Evolutionary conservation across 2,113 vertebrate species (phyloP).

Genomic region (Triplophysa tibetana): DNA sequence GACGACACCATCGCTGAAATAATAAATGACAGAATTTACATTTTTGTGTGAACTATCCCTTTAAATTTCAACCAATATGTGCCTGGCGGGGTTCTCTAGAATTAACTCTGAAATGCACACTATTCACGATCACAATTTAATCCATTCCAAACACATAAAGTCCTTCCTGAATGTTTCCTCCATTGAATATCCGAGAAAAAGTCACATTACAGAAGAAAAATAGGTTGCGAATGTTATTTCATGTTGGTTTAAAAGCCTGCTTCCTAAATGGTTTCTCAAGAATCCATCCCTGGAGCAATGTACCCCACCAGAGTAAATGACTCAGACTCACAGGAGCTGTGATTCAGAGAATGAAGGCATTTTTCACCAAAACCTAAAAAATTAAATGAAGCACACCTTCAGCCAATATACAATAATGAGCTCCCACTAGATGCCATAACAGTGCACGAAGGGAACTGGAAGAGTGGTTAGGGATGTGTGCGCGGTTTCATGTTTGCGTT

Average conservation of each 20-base stretch:
- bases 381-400: slow-evolving; percentile 57
- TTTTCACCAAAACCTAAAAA: slow-evolving; percentile 28
- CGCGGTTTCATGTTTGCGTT: slow-evolving; percentile 26
- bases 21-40: no score
- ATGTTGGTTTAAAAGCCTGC: slow-evolving; percentile 14
- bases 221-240: background rate
- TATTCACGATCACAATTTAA: background rate
- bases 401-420: slow-evolving; percentile 67
- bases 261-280: background rate
- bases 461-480: slow-evolving; percentile 38
- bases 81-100: background rate
- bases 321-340: slow-evolving; percentile 36
- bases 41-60: background rate
- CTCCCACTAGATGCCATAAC: slow-evolving; percentile 60
- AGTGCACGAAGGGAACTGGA: slow-evolving; percentile 26
- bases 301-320: background rate
- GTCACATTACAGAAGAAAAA: background rate
- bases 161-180: background rate
- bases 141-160: background rate
- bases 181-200: background rate
- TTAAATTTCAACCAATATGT: background rate
- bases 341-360: slow-evolving; percentile 45
- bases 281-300: slow-evolving; percentile 13
- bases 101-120: background rate
- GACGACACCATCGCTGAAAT: no score